Conservation (phyloP, 2,888 invertebrate genomes). For the Thereva nobilitata region DNA sequence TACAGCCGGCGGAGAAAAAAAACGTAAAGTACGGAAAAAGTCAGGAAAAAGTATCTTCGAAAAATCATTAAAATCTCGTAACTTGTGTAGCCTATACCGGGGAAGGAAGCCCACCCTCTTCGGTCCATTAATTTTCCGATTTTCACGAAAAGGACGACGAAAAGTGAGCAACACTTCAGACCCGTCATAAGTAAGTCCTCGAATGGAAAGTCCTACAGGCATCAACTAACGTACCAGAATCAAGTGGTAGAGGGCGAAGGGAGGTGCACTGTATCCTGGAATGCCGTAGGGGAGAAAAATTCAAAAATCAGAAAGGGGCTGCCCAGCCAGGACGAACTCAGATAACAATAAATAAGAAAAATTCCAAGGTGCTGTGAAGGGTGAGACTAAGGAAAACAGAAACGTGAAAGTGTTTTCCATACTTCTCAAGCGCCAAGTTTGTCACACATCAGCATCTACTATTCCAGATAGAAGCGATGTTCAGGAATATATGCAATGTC, state of each 20-base stretch:
- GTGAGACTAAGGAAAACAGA: no score
- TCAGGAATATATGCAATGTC: not conserved
- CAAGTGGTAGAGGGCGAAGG: not conserved
- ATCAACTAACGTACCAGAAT: constrained; percentile 10
- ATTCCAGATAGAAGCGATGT: not conserved
- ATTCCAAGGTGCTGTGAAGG: not conserved
- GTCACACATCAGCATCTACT: not conserved
- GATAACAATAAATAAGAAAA: constrained; percentile 4
- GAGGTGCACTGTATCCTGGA: not conserved
- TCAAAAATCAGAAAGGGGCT: not conserved
- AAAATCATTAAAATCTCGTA: constrained; percentile 4
- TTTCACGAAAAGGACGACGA: not conserved
- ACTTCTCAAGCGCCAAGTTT: not conserved
- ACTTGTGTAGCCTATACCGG: constrained; percentile 4
- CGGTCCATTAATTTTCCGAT: constrained; percentile 19
- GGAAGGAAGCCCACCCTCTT: not conserved
- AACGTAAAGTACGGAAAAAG: not conserved
- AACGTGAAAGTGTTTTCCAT: not conserved
- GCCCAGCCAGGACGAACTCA: not conserved
- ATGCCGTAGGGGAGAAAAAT: not conserved
- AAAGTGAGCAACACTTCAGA: constrained; percentile 8
- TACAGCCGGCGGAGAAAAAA: not conserved
- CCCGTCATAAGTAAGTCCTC: not conserved
- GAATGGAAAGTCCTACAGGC: no score
- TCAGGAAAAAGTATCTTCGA: not conserved